Evolutionary conservation across 2,888 invertebrate genomes (phyloP), one percentile per base, ranked within the genome.

Genomic region (Drosophila macrospina): DNA sequence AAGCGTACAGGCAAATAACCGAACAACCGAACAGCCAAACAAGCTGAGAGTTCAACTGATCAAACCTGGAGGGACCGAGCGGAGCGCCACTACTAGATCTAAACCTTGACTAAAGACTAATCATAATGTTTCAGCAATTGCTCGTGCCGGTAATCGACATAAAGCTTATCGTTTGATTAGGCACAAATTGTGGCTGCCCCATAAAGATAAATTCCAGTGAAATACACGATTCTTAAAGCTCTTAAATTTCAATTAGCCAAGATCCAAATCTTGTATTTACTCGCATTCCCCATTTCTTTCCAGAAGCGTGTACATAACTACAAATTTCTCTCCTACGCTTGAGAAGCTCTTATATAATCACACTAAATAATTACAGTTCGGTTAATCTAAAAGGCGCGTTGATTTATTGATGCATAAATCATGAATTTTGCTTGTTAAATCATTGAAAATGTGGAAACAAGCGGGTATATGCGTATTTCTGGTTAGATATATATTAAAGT

Each of bases 161-260:
- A 87, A 85, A 87, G 83, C 86, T 87, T 82, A 85, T 85, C 72
- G 76, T 74, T 76, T 85, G 82, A 82, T 86, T 80, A 80, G 70
- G 28, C 78, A 42, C 52, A 54, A 64, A 68, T 69, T 71, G 70
- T 69, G 55, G 50, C 28, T 26, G 61, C 74, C 65, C 65, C 54
- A 68, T 87, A 87, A 87, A 85, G 84, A 85, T 85, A 86, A 64
- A 71, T 65, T 69, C 32, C 32, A 13, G 37, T 16, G 55, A 55
- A 69, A 62, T 74, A 78, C 37, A 48, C 11, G 66, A 41, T 56
- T 20, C 48, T 57, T 50, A 60, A 7, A 34, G 45, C 50, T 66
- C 56, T 52, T 47, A 61, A 79, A 75, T 69, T 77, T 77, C 37
- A 72, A 80, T 66, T 59, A 44, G 28, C 45, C 63, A 52, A 68